A percentile compares a stretch with the other conserved stretches of the same genome.
Conservation (phyloP, 2,797 vertebrate species). For the Scomberomorus guttatus region DNA sequence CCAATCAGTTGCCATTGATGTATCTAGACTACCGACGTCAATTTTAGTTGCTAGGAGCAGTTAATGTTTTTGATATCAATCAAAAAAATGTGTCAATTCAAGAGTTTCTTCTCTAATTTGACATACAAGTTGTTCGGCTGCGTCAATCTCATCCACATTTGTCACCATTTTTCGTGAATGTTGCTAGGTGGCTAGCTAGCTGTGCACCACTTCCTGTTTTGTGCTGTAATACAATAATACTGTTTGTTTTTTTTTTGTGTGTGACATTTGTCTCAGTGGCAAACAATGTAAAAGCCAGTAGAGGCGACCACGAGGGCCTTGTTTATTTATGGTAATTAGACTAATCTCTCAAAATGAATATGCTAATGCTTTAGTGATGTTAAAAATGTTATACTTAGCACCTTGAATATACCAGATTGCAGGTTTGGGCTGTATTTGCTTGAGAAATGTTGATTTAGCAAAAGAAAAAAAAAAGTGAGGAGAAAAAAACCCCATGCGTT, state of each 20-base stretch:
- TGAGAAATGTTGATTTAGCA: conserved; percentile 71
- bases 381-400: conserved; percentile 33
- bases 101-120: too few relatives aligned
- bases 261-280: background rate
- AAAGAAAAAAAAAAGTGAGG: conserved; percentile 27
- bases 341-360: conserved; percentile 43
- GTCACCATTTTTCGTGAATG: background rate
- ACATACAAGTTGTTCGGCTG: background rate
- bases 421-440: conserved; percentile 49
- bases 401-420: conserved; percentile 38
- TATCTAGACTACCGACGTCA: too few relatives aligned
- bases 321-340: conserved; percentile 46
- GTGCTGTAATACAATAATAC: background rate
- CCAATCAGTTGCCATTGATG: too few relatives aligned
- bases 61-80: background rate
- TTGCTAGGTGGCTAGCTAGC: background rate
- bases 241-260: background rate
- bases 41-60: too few relatives aligned
- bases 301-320: background rate
- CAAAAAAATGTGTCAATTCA: too few relatives aligned
- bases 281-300: conserved; percentile 3
- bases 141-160: background rate
- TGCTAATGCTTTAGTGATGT: conserved; percentile 40
- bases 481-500: conserved; percentile 38
- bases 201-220: background rate